Base-by-base conservation (phyloP, 2,888 invertebrate species). In the Pycnomerus fuliginosus region DNA sequence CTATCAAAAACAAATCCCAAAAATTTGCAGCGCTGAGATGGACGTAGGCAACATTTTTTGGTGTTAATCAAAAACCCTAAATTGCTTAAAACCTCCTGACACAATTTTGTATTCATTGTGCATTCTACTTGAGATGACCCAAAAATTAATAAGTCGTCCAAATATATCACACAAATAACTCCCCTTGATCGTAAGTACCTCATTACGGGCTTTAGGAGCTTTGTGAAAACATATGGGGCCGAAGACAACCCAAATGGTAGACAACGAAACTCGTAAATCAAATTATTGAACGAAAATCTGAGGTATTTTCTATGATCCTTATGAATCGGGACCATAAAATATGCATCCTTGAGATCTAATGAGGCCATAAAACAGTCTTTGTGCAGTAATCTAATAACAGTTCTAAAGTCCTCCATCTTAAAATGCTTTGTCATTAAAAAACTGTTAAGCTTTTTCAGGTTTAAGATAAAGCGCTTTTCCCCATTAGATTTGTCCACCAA, bases 41-140 rank as follows among this genome's bases (percentile, higher is more conserved):
- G 37, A 17, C 12, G n/a, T 3, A 37, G 2, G 8, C 12, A 10
- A 35, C 35, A 20, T 25, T 35, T 45, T 3, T 35, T n/a, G 16
- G n/a, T 33, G 16, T 50, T 46, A n/a, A 36, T 39, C n/a, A 35
- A 25, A 33, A 46, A 46, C 5, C 46, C 46, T 14, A n/a, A n/a
- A n/a, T n/a, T n/a, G n/a, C n/a, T n/a, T n/a, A n/a, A n/a, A n/a
- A n/a, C n/a, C n/a, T n/a, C n/a, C n/a, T n/a, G n/a, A n/a, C n/a
- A n/a, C n/a, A n/a, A n/a, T n/a, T n/a, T n/a, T n/a, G n/a, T n/a
- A n/a, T n/a, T 5, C 29, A n/a, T 34, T 20, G 25, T 36, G 32
- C 17, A 41, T n/a, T n/a, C n/a, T n/a, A n/a, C n/a, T n/a, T n/a
- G n/a, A n/a, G n/a, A n/a, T n/a, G n/a, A n/a, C n/a, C n/a, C n/a